Conservation (phyloP, 2,888 invertebrate species). For the Prenolepis imparis region DNA sequence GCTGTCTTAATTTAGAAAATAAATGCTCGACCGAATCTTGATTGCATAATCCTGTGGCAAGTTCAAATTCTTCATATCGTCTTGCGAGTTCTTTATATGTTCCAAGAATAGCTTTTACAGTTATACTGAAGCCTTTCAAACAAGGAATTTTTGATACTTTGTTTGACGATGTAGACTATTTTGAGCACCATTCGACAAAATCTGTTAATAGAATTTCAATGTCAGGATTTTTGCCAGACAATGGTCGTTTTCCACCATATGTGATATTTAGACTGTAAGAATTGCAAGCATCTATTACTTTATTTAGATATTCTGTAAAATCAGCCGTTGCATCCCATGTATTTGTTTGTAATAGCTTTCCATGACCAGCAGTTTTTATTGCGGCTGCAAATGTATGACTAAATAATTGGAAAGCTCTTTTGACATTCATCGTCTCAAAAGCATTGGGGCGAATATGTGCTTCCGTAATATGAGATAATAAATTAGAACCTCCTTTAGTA, state of each 20-base stretch:
- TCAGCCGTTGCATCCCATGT: not conserved
- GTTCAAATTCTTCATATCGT: not conserved
- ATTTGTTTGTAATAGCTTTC: too few relatives aligned
- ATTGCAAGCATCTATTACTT: conserved; percentile 20
- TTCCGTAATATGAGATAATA: too few relatives aligned
- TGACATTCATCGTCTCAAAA: too few relatives aligned
- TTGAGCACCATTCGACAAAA: conserved; percentile 5
- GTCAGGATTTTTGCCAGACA: not conserved
- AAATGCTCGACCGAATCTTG: conserved; percentile 12
- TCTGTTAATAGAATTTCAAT: not conserved
- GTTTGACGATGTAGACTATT: not conserved
- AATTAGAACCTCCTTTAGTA: too few relatives aligned
- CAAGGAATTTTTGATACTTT: not conserved
- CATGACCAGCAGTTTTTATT: too few relatives aligned
- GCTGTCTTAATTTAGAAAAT: conserved; percentile 17
- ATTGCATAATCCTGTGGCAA: not conserved
- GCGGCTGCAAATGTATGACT: too few relatives aligned
- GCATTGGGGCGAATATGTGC: too few relatives aligned
- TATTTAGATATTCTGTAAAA: not conserved
- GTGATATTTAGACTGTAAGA: not conserved
- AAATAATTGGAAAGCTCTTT: not conserved
- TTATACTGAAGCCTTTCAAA: not conserved
- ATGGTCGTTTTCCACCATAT: conserved; percentile 5
- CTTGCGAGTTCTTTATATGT: not conserved
- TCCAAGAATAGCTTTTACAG: not conserved